A percentile compares a stretch with the other conserved stretches of the same genome.
These are phyloP conservation scores for Phengaris alcon DNA, from an alignment of 2,888 invertebrate genomes.

Conservation along the genomic window DNA sequence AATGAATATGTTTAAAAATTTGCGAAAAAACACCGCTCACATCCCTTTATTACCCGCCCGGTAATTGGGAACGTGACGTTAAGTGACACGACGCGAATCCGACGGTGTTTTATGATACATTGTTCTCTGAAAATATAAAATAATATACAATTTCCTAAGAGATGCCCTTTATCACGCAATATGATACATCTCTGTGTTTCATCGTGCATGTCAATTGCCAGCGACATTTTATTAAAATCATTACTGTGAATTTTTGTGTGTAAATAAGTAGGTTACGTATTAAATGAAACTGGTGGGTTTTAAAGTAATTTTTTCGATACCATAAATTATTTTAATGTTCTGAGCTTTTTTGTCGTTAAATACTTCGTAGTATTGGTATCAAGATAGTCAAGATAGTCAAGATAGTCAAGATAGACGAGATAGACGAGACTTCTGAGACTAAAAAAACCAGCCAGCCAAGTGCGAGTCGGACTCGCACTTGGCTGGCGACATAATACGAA, in stretches of 20 bases:
- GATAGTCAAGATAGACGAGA: too few relatives aligned
- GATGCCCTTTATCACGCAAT: not conserved
- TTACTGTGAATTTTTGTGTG: not conserved
- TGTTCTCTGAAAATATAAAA: conserved; percentile 29
- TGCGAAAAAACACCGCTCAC: conserved; percentile 30
- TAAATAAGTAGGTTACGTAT: not conserved
- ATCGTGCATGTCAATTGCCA: conserved; percentile 19
- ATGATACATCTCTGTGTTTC: conserved; percentile 17
- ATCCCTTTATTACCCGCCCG: conserved; percentile 32
- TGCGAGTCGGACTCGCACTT: too few relatives aligned
- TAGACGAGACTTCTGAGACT: too few relatives aligned
- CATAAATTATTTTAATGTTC: too few relatives aligned
- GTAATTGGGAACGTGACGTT: conserved; percentile 36
- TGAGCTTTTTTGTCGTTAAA: too few relatives aligned
- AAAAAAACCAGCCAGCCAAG: too few relatives aligned
- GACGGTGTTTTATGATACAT: conserved; percentile 31
- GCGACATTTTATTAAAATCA: conserved; percentile 10
- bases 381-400: too few relatives aligned
- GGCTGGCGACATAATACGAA: too few relatives aligned
- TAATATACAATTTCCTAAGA: conserved; percentile 20
- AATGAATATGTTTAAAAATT: conserved; percentile 34
- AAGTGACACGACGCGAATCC: conserved; percentile 29
- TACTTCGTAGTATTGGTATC: too few relatives aligned
- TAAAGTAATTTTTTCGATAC: too few relatives aligned
- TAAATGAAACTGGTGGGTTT: not conserved